Conservation (phyloP, 2,797 vertebrate genomes). For the Malurus splendens region DNA sequence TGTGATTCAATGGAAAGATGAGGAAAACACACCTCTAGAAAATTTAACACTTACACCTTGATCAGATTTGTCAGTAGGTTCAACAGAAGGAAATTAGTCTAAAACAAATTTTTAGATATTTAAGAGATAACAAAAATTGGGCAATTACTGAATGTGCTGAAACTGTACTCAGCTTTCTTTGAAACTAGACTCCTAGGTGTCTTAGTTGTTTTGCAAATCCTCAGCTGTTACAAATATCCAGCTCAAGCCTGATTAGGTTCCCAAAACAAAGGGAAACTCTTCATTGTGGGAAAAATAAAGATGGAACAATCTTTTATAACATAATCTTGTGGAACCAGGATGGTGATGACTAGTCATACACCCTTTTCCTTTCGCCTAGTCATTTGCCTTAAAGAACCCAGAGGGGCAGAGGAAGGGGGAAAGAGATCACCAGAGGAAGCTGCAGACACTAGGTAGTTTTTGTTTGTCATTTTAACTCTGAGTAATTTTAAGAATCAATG, state of each 20-base stretch:
- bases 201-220: neutral
- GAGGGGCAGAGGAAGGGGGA: rapidly evolving
- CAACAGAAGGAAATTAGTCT: neutral
- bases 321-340: neutral
- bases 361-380: neutral
- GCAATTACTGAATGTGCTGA: neutral
- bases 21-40: neutral
- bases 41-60: neutral
- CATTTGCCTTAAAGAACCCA: neutral
- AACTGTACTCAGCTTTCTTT: neutral
- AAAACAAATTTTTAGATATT: neutral
- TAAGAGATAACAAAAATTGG: neutral
- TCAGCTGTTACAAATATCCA: neutral
- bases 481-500: neutral
- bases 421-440: neutral
- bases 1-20: neutral
- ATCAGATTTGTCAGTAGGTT: neutral
- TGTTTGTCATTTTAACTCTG: neutral
- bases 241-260: neutral
- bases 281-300: neutral
- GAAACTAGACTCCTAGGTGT: neutral
- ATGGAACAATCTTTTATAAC: neutral
- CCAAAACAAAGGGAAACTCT: neutral
- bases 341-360: neutral
- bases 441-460: neutral